Conservation (phyloP, 2,888 invertebrate genomes). For the Opisthograptis luteolata region DNA sequence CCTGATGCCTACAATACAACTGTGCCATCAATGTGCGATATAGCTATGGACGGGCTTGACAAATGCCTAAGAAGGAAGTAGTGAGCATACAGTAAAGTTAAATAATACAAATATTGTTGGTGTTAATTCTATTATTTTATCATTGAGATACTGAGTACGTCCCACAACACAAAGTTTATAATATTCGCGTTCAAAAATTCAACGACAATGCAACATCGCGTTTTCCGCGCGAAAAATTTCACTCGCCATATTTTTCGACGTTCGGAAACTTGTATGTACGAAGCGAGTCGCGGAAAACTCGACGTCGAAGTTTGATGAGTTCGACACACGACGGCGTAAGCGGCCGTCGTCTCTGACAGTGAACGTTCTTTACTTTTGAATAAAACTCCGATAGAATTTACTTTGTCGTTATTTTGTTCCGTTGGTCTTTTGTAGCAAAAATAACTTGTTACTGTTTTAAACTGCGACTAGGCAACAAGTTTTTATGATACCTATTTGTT, state of each 20-base stretch:
- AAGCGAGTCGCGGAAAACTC: conserved; percentile 43
- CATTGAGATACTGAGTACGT: not conserved
- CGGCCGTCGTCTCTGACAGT: conserved; percentile 59
- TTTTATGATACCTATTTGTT: too few species aligned
- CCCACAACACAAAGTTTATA: not conserved
- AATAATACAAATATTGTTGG: too few species aligned
- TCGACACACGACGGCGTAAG: conserved; percentile 63
- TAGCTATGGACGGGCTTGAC: too few species aligned
- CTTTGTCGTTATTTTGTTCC: conserved; percentile 49
- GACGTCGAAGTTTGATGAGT: conserved; percentile 68
- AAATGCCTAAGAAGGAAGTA: too few species aligned
- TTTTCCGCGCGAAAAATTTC: conserved; percentile 46
- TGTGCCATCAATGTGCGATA: too few species aligned
- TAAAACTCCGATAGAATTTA: conserved; percentile 53
- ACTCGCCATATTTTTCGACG: conserved; percentile 51
- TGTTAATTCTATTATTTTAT: too few species aligned
- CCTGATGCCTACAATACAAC: too few species aligned
- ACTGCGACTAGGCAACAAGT: conserved; percentile 40
- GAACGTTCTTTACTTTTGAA: conserved; percentile 56
- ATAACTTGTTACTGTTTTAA: conserved; percentile 35
- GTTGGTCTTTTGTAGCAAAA: conserved; percentile 31
- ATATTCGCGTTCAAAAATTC: conserved; percentile 18
- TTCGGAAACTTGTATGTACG: conserved; percentile 50
- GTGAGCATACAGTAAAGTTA: too few species aligned
- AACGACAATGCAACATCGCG: conserved; percentile 31